These are phyloP conservation scores for Drosophila kambysellisi DNA, from an alignment of 2,888 invertebrate genomes.

Conservation along the genomic window DNA sequence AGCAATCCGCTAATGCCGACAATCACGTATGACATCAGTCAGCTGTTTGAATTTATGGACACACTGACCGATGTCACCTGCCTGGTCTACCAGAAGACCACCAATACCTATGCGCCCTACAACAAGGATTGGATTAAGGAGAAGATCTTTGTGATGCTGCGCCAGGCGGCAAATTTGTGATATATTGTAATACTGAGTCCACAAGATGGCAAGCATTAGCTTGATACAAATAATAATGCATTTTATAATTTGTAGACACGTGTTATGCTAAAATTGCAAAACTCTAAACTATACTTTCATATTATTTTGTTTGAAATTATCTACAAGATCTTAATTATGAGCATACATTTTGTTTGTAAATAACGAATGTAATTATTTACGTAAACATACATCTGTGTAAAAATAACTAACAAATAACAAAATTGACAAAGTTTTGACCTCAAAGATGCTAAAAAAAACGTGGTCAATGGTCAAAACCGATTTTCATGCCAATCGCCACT, in stretches of 20 bases:
- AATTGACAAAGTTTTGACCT: neutral
- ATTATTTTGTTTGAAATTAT: neutral
- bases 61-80: conserved; percentile 97
- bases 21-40: conserved; percentile 99
- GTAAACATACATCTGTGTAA: too few species aligned
- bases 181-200: neutral
- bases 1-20: conserved; percentile 95
- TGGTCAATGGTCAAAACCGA: neutral
- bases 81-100: conserved; percentile 97
- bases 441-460: neutral
- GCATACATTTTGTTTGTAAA: neutral
- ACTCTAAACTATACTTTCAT: neutral
- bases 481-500: neutral
- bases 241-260: neutral
- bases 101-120: conserved; percentile 98
- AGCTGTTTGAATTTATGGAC: conserved; percentile 99
- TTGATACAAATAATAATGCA: neutral
- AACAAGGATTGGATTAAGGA: conserved; percentile 99
- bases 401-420: neutral
- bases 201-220: neutral
- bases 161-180: neutral
- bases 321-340: neutral
- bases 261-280: neutral
- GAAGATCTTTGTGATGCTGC: conserved; percentile 97
- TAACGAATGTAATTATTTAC: neutral